Evolutionary conservation across 2,797 vertebrate genomes (phyloP).

Genomic region (Tenualosa ilisha): DNA sequence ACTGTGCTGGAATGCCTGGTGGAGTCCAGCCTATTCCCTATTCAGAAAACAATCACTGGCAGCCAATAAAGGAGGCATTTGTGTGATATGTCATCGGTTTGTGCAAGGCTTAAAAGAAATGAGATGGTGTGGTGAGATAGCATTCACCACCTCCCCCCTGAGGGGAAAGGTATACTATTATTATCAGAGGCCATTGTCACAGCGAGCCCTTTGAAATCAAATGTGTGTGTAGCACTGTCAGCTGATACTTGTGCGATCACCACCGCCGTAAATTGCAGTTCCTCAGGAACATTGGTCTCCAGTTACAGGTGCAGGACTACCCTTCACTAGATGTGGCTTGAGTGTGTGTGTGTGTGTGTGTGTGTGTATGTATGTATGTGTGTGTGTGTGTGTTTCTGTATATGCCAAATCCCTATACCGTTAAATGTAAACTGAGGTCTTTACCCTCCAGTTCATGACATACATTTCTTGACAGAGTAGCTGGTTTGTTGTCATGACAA

Average conservation of each 20-base stretch:
- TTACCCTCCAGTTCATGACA: background rate
- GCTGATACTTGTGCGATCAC: constrained; percentile 94
- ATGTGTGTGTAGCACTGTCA: constrained; percentile 80
- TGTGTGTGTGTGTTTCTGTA: background rate
- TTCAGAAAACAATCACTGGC: constrained; percentile 87
- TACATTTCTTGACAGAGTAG: background rate
- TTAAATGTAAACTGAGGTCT: background rate
- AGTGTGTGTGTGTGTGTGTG: background rate
- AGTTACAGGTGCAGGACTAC: constrained; percentile 68
- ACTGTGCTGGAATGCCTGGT: constrained; percentile 77
- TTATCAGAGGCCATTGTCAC: constrained; percentile 88
- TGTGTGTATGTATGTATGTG: background rate
- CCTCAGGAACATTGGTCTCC: constrained; percentile 69
- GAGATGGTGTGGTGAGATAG: constrained; percentile 89
- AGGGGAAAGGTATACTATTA: constrained; percentile 82
- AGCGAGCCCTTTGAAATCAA: constrained; percentile 78
- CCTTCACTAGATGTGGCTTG: background rate
- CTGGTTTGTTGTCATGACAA: background rate
- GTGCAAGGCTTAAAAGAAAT: constrained; percentile 82
- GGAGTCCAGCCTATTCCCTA: constrained; percentile 76
- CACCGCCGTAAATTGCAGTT: constrained; percentile 69
- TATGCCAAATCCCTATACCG: background rate
- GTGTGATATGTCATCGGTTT: constrained; percentile 85
- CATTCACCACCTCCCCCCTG: constrained; percentile 77
- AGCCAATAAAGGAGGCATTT: constrained; percentile 91